Evolutionary conservation across 1,140 invertebrate genomes (phyloP).

Genomic region (Orussus abietinus): DNA sequence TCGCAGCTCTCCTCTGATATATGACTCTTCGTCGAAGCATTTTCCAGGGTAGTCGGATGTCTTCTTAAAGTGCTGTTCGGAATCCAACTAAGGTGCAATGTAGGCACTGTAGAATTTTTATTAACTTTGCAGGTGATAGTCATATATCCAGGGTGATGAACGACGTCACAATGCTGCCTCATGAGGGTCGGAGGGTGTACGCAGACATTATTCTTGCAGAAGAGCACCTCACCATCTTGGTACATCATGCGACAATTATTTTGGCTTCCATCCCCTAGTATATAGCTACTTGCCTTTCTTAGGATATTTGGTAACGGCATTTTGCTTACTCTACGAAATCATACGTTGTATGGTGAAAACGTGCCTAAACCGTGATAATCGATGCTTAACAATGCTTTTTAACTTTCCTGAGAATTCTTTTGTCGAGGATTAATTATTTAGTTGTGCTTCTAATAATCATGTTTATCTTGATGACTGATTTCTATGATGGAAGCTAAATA

Average conservation of each 20-base stretch:
- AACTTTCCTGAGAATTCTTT: no score
- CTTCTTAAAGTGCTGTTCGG: conserved; percentile 85
- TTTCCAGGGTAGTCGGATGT: conserved; percentile 76
- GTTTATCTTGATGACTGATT: no score
- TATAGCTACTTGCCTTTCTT: conserved; percentile 71
- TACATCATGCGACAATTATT: conserved; percentile 50
- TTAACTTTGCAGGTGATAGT: conserved; percentile 78
- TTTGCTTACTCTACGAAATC: no score
- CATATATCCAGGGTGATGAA: conserved; percentile 89
- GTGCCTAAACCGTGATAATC: no score
- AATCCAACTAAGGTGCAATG: conserved; percentile 88
- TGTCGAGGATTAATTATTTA: no score
- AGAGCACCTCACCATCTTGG: conserved; percentile 78
- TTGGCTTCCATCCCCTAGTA: conserved; percentile 64
- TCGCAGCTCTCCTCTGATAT: conserved; percentile 18
- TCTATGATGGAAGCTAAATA: no score
- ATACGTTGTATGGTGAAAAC: no score
- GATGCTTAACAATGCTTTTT: no score
- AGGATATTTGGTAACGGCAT: conserved; percentile 76
- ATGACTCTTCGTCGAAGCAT: conserved; percentile 35
- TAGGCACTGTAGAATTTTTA: conserved; percentile 70
- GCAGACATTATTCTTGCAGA: conserved; percentile 93
- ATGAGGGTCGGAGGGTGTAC: conserved; percentile 85
- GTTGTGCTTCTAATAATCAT: no score
- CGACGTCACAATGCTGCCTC: conserved; percentile 72